Base-by-base conservation (phyloP, 1,140 invertebrate species). In the Hyles euphorbiae region DNA sequence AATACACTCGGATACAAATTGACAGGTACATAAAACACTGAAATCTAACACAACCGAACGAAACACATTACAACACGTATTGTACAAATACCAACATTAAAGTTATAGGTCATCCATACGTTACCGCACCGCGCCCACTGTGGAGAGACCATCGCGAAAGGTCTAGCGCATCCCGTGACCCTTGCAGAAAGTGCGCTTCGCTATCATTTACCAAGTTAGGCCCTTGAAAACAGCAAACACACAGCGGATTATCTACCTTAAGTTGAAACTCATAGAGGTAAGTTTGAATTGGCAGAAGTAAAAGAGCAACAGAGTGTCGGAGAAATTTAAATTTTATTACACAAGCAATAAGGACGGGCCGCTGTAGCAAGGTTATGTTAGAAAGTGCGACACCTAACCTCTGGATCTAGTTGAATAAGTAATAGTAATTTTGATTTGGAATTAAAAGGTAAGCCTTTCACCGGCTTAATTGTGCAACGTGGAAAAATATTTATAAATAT, bases 151-250 rank as follows among this genome's bases (percentile, higher is more conserved):
- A 70, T 72, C 74, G 77, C 80, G 80, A 85, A 85, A 85, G 82
- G 82, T 85, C 78, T 73, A 59, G 60, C 78, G 72, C 81, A 84
- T 85, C 82, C 80, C 82, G 82, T 75, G 82, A 85, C 82, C 81
- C 56, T 68, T 58, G 64, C 71, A 72, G 74, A 77, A 76, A 81
- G 70, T 72, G 77, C 72, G 73, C 68, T 69, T 71, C 67, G 67
- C 47, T 72, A 78, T 68, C 70, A 12, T 48, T 48, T 48, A 74
- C 78, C 53, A 44, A 44, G 34, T 48, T 48, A 11, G 46, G 45
- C 60, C 51, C 56, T 61, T 63, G 34, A 55, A 63, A 40, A 47
- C 46, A 55, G 3, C 34, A 9, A 4, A 32, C 51, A 22, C 22
- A 22, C 34, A 70, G 53, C 53, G 61, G 45, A 61, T 33, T 32